Evolutionary conservation across 2,888 invertebrate species (phyloP).

Genomic region (Lasioglossum pauxillum): DNA sequence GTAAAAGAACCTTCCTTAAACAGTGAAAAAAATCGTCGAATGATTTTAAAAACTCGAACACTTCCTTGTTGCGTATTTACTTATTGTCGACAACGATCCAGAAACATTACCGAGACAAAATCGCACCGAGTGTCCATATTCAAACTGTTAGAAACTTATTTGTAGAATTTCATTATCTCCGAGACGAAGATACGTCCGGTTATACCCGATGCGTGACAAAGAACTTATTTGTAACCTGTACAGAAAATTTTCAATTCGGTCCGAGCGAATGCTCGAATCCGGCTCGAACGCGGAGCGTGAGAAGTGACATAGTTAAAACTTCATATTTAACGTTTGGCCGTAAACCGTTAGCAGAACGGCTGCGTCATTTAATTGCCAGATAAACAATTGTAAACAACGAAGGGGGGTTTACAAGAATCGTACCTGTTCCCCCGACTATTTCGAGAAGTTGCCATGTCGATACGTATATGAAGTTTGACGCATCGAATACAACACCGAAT

Average conservation of each 20-base stretch:
- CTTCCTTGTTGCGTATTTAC: not conserved
- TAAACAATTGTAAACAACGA: constrained; percentile 23
- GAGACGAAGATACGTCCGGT: not conserved
- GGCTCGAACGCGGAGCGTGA: not conserved
- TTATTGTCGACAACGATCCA: not conserved
- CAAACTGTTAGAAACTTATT: not conserved
- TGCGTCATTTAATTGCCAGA: constrained; percentile 26
- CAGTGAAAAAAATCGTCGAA: not conserved
- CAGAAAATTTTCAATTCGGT: not conserved
- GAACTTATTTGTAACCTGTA: constrained; percentile 7
- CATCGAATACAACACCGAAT: not conserved
- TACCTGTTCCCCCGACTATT: not conserved
- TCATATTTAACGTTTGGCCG: not conserved
- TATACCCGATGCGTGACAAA: not conserved
- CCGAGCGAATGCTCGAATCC: not conserved
- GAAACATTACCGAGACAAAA: not conserved
- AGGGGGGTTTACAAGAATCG: not conserved
- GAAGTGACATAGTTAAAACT: not conserved
- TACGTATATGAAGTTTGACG: not conserved
- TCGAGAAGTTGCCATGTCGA: constrained; percentile 1
- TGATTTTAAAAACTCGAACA: not conserved
- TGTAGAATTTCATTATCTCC: not conserved
- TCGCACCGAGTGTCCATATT: not conserved
- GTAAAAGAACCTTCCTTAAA: not conserved
- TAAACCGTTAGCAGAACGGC: constrained; percentile 6